Evolutionary conservation across 2,113 vertebrate species (phyloP), one percentile per base, ranked within the genome.

Genomic region (Scytalopus superciliaris): DNA sequence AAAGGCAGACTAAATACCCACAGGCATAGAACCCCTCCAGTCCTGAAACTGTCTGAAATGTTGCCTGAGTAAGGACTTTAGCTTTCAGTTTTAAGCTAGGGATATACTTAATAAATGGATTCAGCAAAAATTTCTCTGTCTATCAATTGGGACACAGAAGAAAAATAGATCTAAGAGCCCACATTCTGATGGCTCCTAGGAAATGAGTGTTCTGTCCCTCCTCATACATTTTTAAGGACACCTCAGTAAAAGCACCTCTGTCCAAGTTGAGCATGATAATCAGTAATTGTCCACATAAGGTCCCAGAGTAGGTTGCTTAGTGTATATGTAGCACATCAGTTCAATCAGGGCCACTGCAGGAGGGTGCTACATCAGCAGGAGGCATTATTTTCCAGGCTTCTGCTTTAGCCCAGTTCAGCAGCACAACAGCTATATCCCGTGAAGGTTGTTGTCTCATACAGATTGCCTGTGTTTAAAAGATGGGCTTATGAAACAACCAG

Each of bases 11-110:
- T 73, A 64, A 91, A 72, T 11, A 87, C 7, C 49, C 49, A 59
- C 3, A 11, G 11, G 21, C 7, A 50, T 10, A 69, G 37, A 68
- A 72, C 5, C 39, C 4, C 12, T 7, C 8, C 6, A 40, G 0
- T 68, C 25, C 23, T 84, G 35, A 52, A 73, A 59, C 7, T 55
- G 14, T n/a, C 40, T 45, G 39, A 17, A 73, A 60, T 53, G 17
- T 12, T 77, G 6, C 10, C 16, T 56, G 14, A 62, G 27, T 70
- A 27, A 39, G 23, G 23, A 62, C 21, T 64, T 42, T 4, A 37
- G 4, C 24, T 77, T 84, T 64, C n/a, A 56, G 30, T 80, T 91
- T 87, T 62, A 44, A 49, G 5, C 19, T 47, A 56, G 40, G 9
- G 12, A 6, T 35, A 52, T 63, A 14, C 3, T 4, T 79, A 27